Evolutionary conservation across 92 coral and sea anemone genomes (phyloP).

Genomic region (Porites evermanni): DNA sequence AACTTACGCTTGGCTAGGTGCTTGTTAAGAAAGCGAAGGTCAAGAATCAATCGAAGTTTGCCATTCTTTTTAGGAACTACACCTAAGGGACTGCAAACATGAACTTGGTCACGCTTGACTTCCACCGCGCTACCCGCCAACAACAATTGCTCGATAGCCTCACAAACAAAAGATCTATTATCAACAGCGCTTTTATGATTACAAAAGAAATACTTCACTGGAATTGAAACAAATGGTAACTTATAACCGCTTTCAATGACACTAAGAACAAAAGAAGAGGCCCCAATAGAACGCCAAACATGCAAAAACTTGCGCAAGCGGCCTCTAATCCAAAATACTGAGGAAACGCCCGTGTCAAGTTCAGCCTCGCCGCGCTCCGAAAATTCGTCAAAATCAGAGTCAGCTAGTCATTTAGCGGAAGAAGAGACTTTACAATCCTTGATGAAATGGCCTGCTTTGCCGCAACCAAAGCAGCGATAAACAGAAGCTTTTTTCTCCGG

Average conservation of each 20-base stretch:
- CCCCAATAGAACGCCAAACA: no score
- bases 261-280: no score
- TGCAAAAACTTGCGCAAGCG: not conserved
- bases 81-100: conserved; percentile 54
- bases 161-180: no score
- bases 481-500: conserved; percentile 52
- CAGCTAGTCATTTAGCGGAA: conserved; percentile 48
- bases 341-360: conserved; percentile 26
- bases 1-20: conserved; percentile 30
- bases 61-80: conserved; percentile 33
- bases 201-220: no score
- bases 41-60: conserved; percentile 58
- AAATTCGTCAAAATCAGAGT: conserved; percentile 27
- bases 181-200: no score
- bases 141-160: no score
- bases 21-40: conserved; percentile 54
- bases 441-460: conserved; percentile 53
- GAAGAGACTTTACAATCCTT: conserved; percentile 46
- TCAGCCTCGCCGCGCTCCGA: conserved; percentile 43
- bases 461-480: conserved; percentile 58
- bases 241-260: no score
- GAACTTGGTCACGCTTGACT: conserved; percentile 44
- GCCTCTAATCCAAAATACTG: conserved; percentile 26
- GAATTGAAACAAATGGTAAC: no score
- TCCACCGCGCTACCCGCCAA: conserved; percentile 41